A percentile compares a stretch with the other conserved stretches of the same genome.
Conservation (phyloP, 1,140 invertebrate genomes). For the Hylyphantes graminicola region DNA sequence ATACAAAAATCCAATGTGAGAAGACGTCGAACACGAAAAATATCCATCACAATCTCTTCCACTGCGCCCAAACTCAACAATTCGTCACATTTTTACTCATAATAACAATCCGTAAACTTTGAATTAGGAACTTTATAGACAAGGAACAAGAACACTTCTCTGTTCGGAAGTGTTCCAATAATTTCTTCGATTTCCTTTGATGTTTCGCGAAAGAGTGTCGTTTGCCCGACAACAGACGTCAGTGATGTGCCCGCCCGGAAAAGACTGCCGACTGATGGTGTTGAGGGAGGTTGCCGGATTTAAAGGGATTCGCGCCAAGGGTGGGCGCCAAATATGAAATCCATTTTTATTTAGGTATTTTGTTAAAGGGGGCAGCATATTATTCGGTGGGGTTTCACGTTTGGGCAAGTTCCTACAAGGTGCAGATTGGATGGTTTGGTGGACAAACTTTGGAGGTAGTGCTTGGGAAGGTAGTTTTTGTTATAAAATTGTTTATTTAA, state of each 20-base stretch:
- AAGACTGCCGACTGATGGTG: neutral
- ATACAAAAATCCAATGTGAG: conserved; percentile 17
- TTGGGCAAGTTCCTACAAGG: neutral
- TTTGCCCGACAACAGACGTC: conserved; percentile 3
- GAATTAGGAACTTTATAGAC: neutral
- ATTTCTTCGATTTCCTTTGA: too few relatives aligned
- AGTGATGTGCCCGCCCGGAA: conserved; percentile 2
- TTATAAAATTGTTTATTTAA: neutral
- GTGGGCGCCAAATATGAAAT: conserved; percentile 15
- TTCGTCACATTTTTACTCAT: too few relatives aligned
- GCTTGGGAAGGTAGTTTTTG: neutral
- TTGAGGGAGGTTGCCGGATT: conserved; percentile 25
- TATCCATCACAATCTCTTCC: too few relatives aligned
- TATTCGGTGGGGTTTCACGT: neutral
- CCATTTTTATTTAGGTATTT: neutral
- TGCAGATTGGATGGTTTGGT: neutral
- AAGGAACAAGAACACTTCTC: conserved; percentile 5
- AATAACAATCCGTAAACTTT: too few relatives aligned
- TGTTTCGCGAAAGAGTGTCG: too few relatives aligned
- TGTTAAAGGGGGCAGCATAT: neutral
- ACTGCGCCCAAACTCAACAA: too few relatives aligned
- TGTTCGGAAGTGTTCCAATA: conserved; percentile 20
- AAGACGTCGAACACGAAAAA: neutral
- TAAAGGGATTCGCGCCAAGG: neutral
- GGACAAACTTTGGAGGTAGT: neutral